A percentile compares a stretch with the other conserved stretches of the same genome.
phyloP scores from a whole-genome alignment of 2,888 invertebrate species.

The Linyphia triangularis region DNA sequence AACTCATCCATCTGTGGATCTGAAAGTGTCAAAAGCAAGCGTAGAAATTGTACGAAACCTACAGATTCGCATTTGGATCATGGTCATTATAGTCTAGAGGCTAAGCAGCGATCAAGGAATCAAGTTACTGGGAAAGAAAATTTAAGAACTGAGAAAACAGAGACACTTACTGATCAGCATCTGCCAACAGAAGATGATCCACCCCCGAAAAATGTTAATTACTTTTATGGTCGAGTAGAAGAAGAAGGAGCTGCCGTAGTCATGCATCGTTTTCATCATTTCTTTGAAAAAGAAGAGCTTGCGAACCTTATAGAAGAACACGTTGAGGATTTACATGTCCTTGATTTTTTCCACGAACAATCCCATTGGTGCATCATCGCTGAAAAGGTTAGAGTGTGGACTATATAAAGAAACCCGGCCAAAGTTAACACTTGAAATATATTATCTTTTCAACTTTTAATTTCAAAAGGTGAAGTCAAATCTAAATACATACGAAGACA shows the following conservation, averaged over 20 bases:
- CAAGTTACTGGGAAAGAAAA: neutral
- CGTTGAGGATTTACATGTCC: constrained; percentile 94
- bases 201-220: constrained; percentile 8
- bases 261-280: constrained; percentile 95
- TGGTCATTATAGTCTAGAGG: neutral
- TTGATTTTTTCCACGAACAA: constrained; percentile 96
- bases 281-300: constrained; percentile 96
- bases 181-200: neutral
- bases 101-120: neutral
- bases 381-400: constrained; percentile 97
- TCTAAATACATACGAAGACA: no score
- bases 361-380: constrained; percentile 98
- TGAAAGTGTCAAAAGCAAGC: neutral
- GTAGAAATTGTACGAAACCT: neutral
- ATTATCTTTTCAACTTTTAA: no score
- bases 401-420: constrained; percentile 84
- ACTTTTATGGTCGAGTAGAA: constrained; percentile 30
- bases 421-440: no score
- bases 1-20: neutral
- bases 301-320: constrained; percentile 95
- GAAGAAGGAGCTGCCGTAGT: constrained; percentile 48
- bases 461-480: no score
- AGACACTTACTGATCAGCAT: neutral
- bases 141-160: neutral
- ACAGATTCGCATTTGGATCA: neutral